phyloP scores from a whole-genome alignment of 1,140 invertebrate genomes.

The Brachionus manjavacas region DNA sequence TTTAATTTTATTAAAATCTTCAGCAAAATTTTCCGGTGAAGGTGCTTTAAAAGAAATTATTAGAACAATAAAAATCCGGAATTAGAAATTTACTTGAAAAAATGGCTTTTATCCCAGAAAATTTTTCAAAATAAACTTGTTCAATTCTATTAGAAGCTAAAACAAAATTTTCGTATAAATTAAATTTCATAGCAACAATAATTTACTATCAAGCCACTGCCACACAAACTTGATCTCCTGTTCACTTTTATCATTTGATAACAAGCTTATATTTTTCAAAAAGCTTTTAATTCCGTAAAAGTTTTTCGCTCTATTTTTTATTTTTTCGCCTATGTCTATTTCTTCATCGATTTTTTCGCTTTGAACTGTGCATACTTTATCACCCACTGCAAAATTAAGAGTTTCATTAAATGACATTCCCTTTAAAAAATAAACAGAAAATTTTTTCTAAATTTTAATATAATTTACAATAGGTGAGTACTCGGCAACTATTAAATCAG shows the following conservation, averaged over 20 bases:
- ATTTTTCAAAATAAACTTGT: constrained; percentile 7
- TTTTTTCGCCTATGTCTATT: constrained; percentile 23
- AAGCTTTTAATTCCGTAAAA: constrained; percentile 20
- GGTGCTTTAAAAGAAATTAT: background rate
- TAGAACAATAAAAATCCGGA: no score
- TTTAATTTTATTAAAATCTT: constrained; percentile 14
- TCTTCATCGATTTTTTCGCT: background rate
- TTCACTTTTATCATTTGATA: background rate
- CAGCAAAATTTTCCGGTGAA: background rate
- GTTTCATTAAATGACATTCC: background rate
- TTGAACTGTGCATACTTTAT: background rate
- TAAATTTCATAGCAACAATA: background rate
- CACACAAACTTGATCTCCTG: constrained; percentile 21
- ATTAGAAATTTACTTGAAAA: background rate
- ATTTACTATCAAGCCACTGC: constrained; percentile 16
- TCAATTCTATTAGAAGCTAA: background rate
- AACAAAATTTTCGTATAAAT: background rate
- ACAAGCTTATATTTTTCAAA: background rate
- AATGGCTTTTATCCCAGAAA: constrained; percentile 1
- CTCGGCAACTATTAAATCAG: background rate
- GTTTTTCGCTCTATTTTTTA: constrained; percentile 15
- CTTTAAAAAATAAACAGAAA: background rate
- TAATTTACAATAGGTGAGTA: background rate
- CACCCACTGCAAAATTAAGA: background rate
- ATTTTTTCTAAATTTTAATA: background rate